Percentiles rank a stretch among this genome's conserved stretches.
phyloP scores from a whole-genome alignment of 1,140 invertebrate genomes.

The Acyrthosiphon pisum region DNA sequence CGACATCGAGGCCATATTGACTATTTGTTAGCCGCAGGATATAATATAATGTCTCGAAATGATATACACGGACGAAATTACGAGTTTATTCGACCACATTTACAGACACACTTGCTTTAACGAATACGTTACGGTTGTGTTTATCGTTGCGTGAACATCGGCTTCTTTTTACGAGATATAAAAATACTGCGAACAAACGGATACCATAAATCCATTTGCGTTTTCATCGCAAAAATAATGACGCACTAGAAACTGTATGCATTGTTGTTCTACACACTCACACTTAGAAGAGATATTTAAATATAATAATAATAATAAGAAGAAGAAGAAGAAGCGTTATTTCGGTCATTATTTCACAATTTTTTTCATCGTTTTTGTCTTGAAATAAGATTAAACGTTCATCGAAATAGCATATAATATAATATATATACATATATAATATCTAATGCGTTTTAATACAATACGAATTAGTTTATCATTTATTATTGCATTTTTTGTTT shows the following conservation, averaged over 20 bases:
- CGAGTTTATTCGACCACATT: neutral
- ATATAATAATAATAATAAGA: neutral
- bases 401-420: neutral
- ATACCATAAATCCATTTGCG: neutral
- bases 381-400: neutral
- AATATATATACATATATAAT: neutral
- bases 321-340: neutral
- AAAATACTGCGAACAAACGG: neutral
- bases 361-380: neutral
- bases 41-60: neutral
- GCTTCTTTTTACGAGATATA: neutral
- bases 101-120: neutral
- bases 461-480: conserved; percentile 21
- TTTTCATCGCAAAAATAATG: neutral
- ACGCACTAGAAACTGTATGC: neutral
- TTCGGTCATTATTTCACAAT: neutral
- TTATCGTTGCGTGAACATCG: neutral
- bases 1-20: neutral
- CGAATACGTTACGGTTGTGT: neutral
- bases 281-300: neutral
- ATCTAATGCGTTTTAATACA: neutral
- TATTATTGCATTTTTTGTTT: neutral
- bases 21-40: neutral
- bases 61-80: neutral
- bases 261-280: neutral